Percentiles rank a stretch among this genome's conserved stretches.
phyloP scores from a whole-genome alignment of 1,140 invertebrate species.

The Plodia interpunctella region DNA sequence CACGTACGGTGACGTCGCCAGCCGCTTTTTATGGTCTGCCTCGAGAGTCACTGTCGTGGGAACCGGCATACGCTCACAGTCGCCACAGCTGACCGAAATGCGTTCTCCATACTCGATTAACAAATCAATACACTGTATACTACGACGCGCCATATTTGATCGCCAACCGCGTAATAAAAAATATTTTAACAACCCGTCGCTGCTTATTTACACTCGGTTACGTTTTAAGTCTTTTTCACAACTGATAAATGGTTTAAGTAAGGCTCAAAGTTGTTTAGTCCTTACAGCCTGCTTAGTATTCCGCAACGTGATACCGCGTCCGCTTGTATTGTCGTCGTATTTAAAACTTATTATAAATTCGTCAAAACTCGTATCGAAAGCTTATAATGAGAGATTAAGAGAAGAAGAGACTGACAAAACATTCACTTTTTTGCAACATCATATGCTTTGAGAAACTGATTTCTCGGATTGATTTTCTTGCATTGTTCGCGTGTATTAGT shows the following conservation, averaged over 20 bases:
- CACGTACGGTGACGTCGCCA: conserved; percentile 63
- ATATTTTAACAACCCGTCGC: conserved; percentile 41
- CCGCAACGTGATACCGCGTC: conserved; percentile 54
- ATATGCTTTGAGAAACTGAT: conserved; percentile 61
- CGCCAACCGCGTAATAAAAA: conserved; percentile 41
- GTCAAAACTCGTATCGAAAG: conserved; percentile 60
- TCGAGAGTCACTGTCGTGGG: conserved; percentile 76
- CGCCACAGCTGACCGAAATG: conserved; percentile 75
- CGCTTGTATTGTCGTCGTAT: conserved; percentile 49
- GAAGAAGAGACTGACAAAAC: conserved; percentile 23
- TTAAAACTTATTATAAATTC: conserved; percentile 63
- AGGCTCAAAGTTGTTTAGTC: conserved; percentile 37
- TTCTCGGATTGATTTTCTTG: conserved; percentile 60
- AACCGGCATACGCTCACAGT: conserved; percentile 67
- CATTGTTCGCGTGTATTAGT: conserved; percentile 54
- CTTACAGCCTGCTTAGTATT: conserved; percentile 50
- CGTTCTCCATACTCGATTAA: conserved; percentile 76
- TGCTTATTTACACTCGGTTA: conserved; percentile 37
- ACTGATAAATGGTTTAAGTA: conserved; percentile 26
- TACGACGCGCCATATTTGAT: conserved; percentile 59
- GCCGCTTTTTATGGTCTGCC: conserved; percentile 65
- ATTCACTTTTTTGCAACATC: conserved; percentile 27
- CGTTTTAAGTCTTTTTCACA: conserved; percentile 24
- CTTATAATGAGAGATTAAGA: conserved; percentile 36
- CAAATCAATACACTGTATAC: conserved; percentile 72